Evolutionary conservation across 2,888 invertebrate species (phyloP), one percentile per base, ranked within the genome.

Genomic region (Tachina fera): DNA sequence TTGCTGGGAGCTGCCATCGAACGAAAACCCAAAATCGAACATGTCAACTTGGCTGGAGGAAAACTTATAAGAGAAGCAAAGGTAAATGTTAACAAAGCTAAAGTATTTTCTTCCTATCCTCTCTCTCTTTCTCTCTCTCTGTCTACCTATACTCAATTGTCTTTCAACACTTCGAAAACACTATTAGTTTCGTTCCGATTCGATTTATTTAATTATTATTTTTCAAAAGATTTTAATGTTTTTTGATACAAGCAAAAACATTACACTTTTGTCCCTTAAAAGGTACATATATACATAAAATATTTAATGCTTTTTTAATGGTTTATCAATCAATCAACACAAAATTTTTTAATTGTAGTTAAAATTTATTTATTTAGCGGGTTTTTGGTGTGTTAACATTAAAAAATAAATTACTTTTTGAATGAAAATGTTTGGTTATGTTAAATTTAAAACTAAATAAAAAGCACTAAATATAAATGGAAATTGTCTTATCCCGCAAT

Each of bases 61-160:
- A 95, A 97, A 93, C 97, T 97, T 93, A 98, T 99, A 91, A 95
- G 98, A 88, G 99, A 99, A 94, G 98, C 98, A 91, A 98, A 98
- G 98, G 98, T 99, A 96, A 92, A 90, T 91, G 51, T 49, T 75
- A 45, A 68, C 13, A 82, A 65, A 72, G 72, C 51, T 76, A 67
- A 39, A 76, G 51, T 14, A 58, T 39, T 83, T 45, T 77, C 47
- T 45, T 39, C 53, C 51, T 65, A 47, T 74, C 58, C 43, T 47
- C n/a, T 0, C 41, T 61, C 14, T 13, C 41, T 14, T 16, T 51
- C 43, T 70, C 19, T 14, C 61, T 65, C 60, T 47, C 81, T 65
- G 16, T 39, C 22, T 31, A 45, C 61, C 4, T 63, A 14, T 43
- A n/a, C n/a, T n/a, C 45, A 61, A 45, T 43, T 74, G 58, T 68